Base-by-base conservation (phyloP, 2,888 invertebrate species). In the Epicampocera succincta region DNA sequence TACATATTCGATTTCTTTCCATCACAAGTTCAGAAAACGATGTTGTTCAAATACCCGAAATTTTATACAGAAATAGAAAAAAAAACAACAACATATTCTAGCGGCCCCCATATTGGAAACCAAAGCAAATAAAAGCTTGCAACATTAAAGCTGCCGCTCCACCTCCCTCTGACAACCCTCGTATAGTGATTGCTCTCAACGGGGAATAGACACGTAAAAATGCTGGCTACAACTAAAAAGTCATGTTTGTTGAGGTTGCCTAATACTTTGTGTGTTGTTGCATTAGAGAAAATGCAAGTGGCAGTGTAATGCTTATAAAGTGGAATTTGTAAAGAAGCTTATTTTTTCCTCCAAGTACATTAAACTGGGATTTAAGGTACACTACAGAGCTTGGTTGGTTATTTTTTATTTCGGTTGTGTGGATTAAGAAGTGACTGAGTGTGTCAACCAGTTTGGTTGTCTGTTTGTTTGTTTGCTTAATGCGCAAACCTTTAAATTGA, bases 241-340 rank as follows among this genome's bases (percentile, higher is more conserved):
- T 76, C 69, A 76, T 76, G 69, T 76, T 33, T 76, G 66, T 65
- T 72, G 58, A 52, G 72, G 78, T 78, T 78, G 58, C 78, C 60
- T 72, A 72, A 78, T 72, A 66, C 76, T 40, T 60, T 61, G 13
- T 69, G 60, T 33, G 33, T 33, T 33, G 33, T 71, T 66, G 66
- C 58, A 79, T 66, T 72, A 52, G 52, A 44, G 66, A 65, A 78
- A 78, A 72, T 79, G 72, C 78, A 63, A 71, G 75, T 80, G 80
- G 63, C 60, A 68, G 44, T 60, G 61, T 68, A 73, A 73, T 68
- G 72, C 66, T 76, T 68, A 73, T 60, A 74, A 74, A 78, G 50
- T 78, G 82, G 82, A 78, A 82, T 82, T 82, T 74, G 50, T 54
- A 75, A 82, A 78, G 78, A 71, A 78, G 82, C 82, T 82, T 82